These are phyloP conservation scores for Apoda limacodes DNA, from an alignment of 2,888 invertebrate species.

Conservation along the genomic window DNA sequence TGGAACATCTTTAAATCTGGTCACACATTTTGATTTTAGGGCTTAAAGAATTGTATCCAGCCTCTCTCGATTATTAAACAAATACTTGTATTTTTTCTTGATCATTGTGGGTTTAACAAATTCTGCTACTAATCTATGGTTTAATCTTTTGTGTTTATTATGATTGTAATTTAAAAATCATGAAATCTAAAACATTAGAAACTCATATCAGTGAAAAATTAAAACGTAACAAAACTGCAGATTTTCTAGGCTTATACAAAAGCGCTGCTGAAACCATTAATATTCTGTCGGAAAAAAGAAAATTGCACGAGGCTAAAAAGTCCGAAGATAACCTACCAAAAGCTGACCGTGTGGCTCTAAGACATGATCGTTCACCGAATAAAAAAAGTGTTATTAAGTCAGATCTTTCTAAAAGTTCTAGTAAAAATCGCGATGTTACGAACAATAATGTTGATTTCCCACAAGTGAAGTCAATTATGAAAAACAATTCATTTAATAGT, in stretches of 20 bases:
- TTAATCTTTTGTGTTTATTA: no score
- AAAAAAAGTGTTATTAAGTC: conserved; percentile 27
- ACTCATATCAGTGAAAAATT: no score
- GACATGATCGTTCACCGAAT: conserved; percentile 24
- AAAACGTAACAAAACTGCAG: no score
- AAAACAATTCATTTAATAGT: conserved; percentile 24
- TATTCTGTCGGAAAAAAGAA: conserved; percentile 23
- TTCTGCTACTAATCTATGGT: no score
- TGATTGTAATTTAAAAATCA: no score
- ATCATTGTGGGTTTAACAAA: no score
- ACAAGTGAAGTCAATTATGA: conserved; percentile 43
- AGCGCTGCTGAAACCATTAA: conserved; percentile 32
- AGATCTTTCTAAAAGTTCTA: conserved; percentile 28
- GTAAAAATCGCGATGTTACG: conserved; percentile 27
- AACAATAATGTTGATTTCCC: conserved; percentile 18
- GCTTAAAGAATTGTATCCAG: no score
- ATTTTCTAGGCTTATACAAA: conserved; percentile 44
- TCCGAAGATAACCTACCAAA: conserved; percentile 20
- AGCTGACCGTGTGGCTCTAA: conserved; percentile 20
- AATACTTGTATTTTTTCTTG: no score
- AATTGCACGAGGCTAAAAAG: conserved; percentile 19
- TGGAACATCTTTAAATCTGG: no score
- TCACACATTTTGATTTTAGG: no score
- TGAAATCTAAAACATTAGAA: no score
- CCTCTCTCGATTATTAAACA: no score